Evolutionary conservation across 2,797 vertebrate species (phyloP).

Genomic region (Myiotriccus ornatus): DNA sequence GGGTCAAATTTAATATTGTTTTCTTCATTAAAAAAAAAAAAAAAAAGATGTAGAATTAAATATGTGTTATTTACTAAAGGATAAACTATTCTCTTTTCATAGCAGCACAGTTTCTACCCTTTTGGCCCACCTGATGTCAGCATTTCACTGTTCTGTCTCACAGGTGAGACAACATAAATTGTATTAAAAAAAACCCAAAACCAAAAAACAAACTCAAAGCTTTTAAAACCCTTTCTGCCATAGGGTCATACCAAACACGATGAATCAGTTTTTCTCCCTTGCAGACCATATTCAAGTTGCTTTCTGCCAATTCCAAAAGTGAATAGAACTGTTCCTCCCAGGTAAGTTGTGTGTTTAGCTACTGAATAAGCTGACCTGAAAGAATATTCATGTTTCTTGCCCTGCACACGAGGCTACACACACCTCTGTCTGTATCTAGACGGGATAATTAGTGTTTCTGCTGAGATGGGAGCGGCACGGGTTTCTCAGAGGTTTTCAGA

Average conservation of each 20-base stretch:
- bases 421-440: constrained; percentile 26
- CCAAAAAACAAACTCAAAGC: background rate
- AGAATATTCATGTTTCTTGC: constrained; percentile 45
- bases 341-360: background rate
- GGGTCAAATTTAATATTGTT: background rate
- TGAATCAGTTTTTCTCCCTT: background rate
- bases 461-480: background rate
- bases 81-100: background rate
- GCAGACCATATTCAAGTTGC: background rate
- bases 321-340: constrained; percentile 15
- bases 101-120: background rate
- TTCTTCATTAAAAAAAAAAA: background rate
- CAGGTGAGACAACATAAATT: background rate
- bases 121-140: constrained; percentile 58
- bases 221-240: background rate
- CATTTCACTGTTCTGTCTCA: background rate
- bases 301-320: background rate
- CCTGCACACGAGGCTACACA: constrained; percentile 52
- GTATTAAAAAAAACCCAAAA: background rate
- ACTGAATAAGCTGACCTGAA: constrained; percentile 43
- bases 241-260: background rate
- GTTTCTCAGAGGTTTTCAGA: constrained; percentile 29
- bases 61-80: background rate
- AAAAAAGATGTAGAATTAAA: background rate
- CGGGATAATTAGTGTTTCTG: constrained; percentile 71